Percentiles rank a stretch among this genome's conserved stretches.
phyloP scores from a whole-genome alignment of 2,797 vertebrate genomes.

The Gymnothorax reevesii region DNA sequence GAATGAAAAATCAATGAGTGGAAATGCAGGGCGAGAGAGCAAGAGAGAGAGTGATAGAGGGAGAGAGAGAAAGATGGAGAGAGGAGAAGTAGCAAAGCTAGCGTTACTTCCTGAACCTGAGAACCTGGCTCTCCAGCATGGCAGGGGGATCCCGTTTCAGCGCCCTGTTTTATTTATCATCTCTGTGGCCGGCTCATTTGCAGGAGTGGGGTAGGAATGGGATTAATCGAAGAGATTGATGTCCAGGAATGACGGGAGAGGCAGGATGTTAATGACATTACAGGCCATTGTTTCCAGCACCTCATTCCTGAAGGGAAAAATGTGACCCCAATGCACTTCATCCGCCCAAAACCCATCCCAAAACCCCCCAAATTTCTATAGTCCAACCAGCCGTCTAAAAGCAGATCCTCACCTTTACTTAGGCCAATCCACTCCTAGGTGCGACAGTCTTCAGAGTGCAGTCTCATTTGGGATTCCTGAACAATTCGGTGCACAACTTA shows the following conservation, averaged over 20 bases:
- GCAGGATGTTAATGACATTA: slow-evolving; percentile 64
- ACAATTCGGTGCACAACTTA: no score
- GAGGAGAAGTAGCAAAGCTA: slow-evolving; percentile 12
- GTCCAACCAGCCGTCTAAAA: not conserved
- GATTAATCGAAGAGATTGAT: slow-evolving; percentile 60
- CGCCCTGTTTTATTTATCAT: slow-evolving; percentile 71
- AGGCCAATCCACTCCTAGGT: slow-evolving; percentile 14
- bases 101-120: slow-evolving; percentile 59
- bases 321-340: slow-evolving; percentile 36
- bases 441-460: slow-evolving; percentile 5
- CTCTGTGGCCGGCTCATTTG: slow-evolving; percentile 58
- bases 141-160: slow-evolving; percentile 64
- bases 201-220: slow-evolving; percentile 55
- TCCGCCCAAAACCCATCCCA: not conserved
- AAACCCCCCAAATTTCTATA: not conserved
- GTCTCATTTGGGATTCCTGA: no score
- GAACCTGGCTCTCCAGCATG: slow-evolving; percentile 40
- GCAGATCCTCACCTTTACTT: slow-evolving; percentile 18
- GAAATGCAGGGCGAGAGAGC: slow-evolving; percentile 11
- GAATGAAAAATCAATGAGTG: slow-evolving; percentile 55
- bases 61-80: not conserved
- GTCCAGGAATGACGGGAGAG: slow-evolving; percentile 52
- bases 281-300: slow-evolving; percentile 63
- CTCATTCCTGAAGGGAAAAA: slow-evolving; percentile 61
- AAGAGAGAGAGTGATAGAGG: not conserved